Base-by-base conservation (phyloP, 2,113 vertebrate species). In the Paradoxurus hermaphroditus region DNA sequence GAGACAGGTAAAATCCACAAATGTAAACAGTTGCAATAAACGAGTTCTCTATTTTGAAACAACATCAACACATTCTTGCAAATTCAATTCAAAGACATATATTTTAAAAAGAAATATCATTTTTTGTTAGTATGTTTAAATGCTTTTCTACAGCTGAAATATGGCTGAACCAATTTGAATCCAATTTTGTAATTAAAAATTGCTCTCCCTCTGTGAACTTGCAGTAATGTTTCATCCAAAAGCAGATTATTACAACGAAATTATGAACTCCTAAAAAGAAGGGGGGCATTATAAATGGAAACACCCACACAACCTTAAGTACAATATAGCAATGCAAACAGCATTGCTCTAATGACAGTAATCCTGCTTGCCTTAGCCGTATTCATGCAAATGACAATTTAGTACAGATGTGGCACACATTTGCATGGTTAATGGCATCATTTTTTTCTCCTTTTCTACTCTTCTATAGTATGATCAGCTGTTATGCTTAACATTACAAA, bases 401-500 rank as follows among this genome's bases (percentile, higher is more conserved):
- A 92, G 73, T 98, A 97, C 86, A 98, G 95, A 98, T 97, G 97
- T 95, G 89, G 90, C 93, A 97, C 97, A 98, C 98, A 99, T 98
- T 99, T 98, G 84, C 96, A 98, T 97, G 98, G 98, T 98, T 99
- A 99, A 98, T 98, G 97, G 97, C 98, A 98, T 97, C 14, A 92
- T 97, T 98, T 99, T 97, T 98, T 98, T 97, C 98, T 96, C 95
- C 98, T 98, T 92, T 98, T 98, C 97, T 95, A 98, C 98, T 99
- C 98, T 98, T 98, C 98, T 98, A 90, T 95, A 98, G 93, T 91
- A 87, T 98, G 98, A 99, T 99, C 98, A 99, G 98, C 99, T 99
- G 98, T 99, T 98, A 98, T 98, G 98, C 97, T 99, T 98, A 99
- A 99, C 99, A 98, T 99, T 99, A 99, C 96, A 99, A 98, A 99